Evolutionary conservation across 2,797 vertebrate genomes (phyloP).

Genomic region (Gallirallus australis): DNA sequence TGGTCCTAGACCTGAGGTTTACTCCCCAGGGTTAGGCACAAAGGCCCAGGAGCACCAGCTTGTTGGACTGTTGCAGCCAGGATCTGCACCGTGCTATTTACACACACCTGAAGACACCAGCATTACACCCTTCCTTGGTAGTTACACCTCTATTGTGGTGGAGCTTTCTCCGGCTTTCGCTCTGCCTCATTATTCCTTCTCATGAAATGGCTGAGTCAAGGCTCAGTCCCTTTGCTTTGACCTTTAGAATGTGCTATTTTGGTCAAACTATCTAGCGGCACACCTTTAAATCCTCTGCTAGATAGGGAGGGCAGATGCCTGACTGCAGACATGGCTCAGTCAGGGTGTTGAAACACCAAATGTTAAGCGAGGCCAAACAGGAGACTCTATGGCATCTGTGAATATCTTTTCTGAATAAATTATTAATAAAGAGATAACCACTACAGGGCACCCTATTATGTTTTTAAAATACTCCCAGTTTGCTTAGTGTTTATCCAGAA

Average conservation of each 20-base stretch:
- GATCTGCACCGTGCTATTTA: neutral
- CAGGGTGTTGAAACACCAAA: neutral
- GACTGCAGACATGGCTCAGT: neutral
- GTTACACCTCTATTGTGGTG: neutral
- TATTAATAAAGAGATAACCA: neutral
- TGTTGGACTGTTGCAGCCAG: neutral
- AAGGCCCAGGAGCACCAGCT: neutral
- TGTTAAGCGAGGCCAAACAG: neutral
- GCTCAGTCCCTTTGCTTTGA: neutral
- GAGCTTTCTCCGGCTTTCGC: neutral
- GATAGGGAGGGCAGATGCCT: neutral
- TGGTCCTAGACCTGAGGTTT: neutral
- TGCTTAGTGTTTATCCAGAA: slow-evolving; percentile 42
- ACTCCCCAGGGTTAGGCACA: neutral
- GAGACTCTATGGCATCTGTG: neutral
- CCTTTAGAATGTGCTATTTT: neutral
- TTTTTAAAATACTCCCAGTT: slow-evolving; percentile 31
- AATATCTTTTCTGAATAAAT: slow-evolving; percentile 17
- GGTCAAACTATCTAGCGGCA: neutral
- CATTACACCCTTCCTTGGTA: neutral
- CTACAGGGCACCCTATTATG: slow-evolving; percentile 6
- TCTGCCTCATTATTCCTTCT: neutral
- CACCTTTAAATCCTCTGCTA: neutral
- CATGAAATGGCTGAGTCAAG: fast-evolving
- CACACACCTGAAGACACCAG: neutral